A percentile compares a stretch with the other conserved stretches of the same genome.
These are phyloP conservation scores for Entomobrya proxima DNA, from an alignment of 2,888 invertebrate genomes.

Conservation along the genomic window DNA sequence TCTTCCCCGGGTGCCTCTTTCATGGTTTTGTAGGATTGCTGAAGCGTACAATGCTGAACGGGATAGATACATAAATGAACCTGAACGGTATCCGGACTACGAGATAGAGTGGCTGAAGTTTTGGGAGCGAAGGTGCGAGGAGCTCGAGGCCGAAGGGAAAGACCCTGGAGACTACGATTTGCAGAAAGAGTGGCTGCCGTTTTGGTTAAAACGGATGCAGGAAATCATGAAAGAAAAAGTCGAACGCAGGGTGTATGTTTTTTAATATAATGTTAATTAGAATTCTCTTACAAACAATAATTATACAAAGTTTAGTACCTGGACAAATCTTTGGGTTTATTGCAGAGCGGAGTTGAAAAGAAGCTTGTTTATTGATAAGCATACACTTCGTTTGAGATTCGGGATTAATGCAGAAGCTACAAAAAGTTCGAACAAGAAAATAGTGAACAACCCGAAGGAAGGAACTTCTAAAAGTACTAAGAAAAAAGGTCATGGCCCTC, in stretches of 20 bases:
- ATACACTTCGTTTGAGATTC: constrained; percentile 17
- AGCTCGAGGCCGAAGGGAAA: constrained; percentile 83
- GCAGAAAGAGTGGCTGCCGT: constrained; percentile 92
- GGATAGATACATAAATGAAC: constrained; percentile 88
- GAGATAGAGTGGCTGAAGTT: constrained; percentile 94
- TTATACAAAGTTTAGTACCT: no score
- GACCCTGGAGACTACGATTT: constrained; percentile 90
- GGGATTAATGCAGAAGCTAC: constrained; percentile 13
- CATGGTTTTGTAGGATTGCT: constrained; percentile 50
- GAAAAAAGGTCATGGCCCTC: background rate
- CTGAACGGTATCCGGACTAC: constrained; percentile 91
- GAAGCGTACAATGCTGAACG: constrained; percentile 48
- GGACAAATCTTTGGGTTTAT: no score
- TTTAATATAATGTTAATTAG: background rate
- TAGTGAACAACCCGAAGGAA: background rate
- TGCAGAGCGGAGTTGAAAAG: constrained; percentile 19
- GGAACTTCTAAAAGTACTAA: background rate
- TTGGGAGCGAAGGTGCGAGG: constrained; percentile 90
- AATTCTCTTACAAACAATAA: no score
- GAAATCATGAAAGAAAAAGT: constrained; percentile 86
- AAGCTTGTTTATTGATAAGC: constrained; percentile 34
- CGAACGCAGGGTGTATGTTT: constrained; percentile 81
- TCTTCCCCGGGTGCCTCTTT: background rate
- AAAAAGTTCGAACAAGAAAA: constrained; percentile 23
- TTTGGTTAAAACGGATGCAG: constrained; percentile 89